These are phyloP conservation scores for Caracal caracal DNA, from an alignment of 2,113 vertebrate genomes.

Conservation along the genomic window DNA sequence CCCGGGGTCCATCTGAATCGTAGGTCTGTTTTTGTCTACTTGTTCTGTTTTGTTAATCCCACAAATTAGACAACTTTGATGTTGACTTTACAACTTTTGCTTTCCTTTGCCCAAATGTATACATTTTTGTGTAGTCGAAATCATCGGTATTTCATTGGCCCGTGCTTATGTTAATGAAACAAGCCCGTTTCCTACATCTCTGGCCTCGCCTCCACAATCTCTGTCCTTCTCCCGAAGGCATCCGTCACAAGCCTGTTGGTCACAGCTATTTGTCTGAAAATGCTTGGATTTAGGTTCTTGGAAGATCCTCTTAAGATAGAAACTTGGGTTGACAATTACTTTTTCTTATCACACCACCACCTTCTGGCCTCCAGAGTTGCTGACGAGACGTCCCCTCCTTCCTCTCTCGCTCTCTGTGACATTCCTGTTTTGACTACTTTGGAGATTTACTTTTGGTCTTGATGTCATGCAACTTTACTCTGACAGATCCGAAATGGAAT, in stretches of 20 bases:
- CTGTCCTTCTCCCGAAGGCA: background rate
- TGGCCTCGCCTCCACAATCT: background rate
- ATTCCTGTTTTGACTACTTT: background rate
- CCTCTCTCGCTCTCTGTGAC: background rate
- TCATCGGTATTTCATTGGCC: background rate
- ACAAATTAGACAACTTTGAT: background rate
- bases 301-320: background rate
- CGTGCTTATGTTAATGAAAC: background rate
- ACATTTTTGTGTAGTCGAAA: background rate
- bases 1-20: accelerated
- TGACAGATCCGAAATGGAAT: background rate
- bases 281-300: background rate
- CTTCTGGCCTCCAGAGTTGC: background rate
- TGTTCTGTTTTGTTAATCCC: background rate
- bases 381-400: background rate
- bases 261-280: background rate
- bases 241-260: background rate
- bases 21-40: background rate
- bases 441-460: background rate
- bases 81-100: background rate
- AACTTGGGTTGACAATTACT: background rate
- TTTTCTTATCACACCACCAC: background rate
- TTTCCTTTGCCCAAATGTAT: background rate
- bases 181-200: background rate
- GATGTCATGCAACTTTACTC: background rate